A percentile compares a stretch with the other conserved stretches of the same genome.
Conservation (phyloP, 2,113 vertebrate species). For the Trinectes maculatus region DNA sequence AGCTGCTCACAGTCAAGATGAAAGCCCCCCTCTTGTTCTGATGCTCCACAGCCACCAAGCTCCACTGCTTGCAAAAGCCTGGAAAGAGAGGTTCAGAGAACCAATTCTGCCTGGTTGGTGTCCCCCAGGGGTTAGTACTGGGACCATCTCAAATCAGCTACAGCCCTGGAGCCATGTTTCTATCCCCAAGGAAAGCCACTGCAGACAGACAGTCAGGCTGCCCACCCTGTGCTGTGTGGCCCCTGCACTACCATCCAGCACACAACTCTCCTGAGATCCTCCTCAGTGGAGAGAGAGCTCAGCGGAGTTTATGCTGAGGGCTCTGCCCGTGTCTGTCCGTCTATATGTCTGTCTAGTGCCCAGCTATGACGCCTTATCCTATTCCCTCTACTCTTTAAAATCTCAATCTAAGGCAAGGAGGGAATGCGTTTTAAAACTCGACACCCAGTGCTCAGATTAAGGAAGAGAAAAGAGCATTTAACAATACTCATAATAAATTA, state of each 20-base stretch:
- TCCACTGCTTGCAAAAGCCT: conserved; percentile 57
- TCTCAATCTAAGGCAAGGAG: conserved; percentile 51
- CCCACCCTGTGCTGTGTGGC: conserved; percentile 61
- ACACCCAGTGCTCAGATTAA: conserved; percentile 8
- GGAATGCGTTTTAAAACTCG: conserved; percentile 23
- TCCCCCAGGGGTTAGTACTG: conserved; percentile 70
- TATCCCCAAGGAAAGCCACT: conserved; percentile 68
- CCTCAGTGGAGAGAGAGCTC: conserved; percentile 65
- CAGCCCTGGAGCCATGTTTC: conserved; percentile 77
- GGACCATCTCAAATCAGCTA: conserved; percentile 75
- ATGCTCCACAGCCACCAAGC: conserved; percentile 57
- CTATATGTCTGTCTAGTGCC: conserved; percentile 59
- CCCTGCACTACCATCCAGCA: conserved; percentile 64
- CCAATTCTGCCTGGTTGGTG: conserved; percentile 61
- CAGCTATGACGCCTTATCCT: conserved; percentile 53
- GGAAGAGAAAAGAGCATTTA: neutral
- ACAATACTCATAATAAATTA: conserved; percentile 7
- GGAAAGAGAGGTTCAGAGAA: conserved; percentile 68
- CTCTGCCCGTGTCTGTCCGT: conserved; percentile 51
- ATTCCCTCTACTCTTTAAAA: conserved; percentile 44
- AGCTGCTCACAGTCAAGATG: conserved; percentile 71
- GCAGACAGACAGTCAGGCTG: conserved; percentile 73
- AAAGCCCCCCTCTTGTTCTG: conserved; percentile 63
- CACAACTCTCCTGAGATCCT: conserved; percentile 73
- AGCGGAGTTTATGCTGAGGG: conserved; percentile 68